phyloP scores from a whole-genome alignment of 2,888 invertebrate species.

The Baccha elongata region DNA sequence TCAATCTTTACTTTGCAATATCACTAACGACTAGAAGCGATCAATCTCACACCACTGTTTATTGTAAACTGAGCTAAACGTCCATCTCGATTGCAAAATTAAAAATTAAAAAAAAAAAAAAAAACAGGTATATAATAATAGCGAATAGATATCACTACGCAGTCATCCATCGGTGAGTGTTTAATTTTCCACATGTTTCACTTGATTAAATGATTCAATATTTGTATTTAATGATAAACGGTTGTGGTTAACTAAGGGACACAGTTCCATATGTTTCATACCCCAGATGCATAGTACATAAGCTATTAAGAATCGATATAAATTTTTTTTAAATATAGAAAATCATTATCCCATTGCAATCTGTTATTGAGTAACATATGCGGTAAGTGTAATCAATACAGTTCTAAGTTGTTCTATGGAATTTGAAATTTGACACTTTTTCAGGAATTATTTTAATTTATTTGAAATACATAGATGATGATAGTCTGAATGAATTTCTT shows the following conservation, averaged over 20 bases:
- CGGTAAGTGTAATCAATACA: slow-evolving; percentile 52
- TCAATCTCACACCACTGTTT: slow-evolving; percentile 49
- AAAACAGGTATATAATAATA: slow-evolving; percentile 23
- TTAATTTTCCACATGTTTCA: slow-evolving; percentile 55
- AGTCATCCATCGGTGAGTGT: slow-evolving; percentile 55
- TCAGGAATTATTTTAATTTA: slow-evolving; percentile 16
- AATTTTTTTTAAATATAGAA: slow-evolving; percentile 33
- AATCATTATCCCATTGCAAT: slow-evolving; percentile 43
- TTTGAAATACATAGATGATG: slow-evolving; percentile 7
- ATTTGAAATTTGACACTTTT: slow-evolving; percentile 43
- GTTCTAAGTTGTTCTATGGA: slow-evolving; percentile 38
- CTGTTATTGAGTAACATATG: slow-evolving; percentile 42
- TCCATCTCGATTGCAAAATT: slow-evolving; percentile 45
- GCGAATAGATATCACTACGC: slow-evolving; percentile 37
- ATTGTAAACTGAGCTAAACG: slow-evolving; percentile 45
- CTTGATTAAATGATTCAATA: slow-evolving; percentile 36
- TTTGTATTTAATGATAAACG: slow-evolving; percentile 54
- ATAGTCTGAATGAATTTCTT: slow-evolving; percentile 30
- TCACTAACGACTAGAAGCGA: slow-evolving; percentile 28
- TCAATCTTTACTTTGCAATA: slow-evolving; percentile 7
- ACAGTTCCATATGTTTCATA: slow-evolving; percentile 13
- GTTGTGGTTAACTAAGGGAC: slow-evolving; percentile 38
- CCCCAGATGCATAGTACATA: slow-evolving; percentile 23
- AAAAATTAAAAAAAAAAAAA: no score
- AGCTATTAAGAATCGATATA: slow-evolving; percentile 27